These are phyloP conservation scores for Malurus leucopterus DNA, from an alignment of 2,797 vertebrate genomes.

Conservation along the genomic window DNA sequence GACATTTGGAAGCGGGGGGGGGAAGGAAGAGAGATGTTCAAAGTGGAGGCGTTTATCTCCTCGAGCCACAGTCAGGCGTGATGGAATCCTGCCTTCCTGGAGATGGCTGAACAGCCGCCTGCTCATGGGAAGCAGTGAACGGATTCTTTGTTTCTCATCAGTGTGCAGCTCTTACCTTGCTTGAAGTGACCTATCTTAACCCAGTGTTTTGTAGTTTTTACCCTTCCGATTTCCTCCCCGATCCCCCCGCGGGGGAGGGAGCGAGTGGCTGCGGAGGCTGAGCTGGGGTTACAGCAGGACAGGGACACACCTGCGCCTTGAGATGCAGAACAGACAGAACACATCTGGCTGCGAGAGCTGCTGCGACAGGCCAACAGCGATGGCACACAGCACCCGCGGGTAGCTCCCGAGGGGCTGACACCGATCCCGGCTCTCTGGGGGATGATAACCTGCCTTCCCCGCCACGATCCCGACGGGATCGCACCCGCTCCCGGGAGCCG, in stretches of 20 bases:
- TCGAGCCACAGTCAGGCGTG: accelerated
- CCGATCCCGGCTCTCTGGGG: not conserved
- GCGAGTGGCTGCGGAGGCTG: not conserved
- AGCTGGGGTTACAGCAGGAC: not conserved
- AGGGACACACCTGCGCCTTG: not conserved
- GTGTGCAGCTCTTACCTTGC: no score
- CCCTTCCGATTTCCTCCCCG: not conserved
- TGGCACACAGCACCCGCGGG: accelerated
- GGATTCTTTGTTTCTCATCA: not conserved
- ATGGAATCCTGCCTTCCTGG: not conserved
- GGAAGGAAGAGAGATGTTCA: not conserved
- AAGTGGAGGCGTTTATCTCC: accelerated
- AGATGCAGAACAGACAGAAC: not conserved
- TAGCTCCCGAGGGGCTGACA: no score
- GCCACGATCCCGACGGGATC: not conserved
- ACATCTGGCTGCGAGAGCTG: not conserved
- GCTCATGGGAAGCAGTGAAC: not conserved
- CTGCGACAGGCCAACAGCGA: accelerated
- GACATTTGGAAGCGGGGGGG: accelerated
- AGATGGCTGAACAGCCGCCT: not conserved
- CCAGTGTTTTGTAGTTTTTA: not conserved
- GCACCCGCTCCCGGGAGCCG: not conserved
- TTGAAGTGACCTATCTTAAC: not conserved
- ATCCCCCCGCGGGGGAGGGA: accelerated
- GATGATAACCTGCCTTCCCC: no score